A percentile compares a stretch with the other conserved stretches of the same genome.
phyloP scores from a whole-genome alignment of 2,888 invertebrate species.

The Epinotia ramella region DNA sequence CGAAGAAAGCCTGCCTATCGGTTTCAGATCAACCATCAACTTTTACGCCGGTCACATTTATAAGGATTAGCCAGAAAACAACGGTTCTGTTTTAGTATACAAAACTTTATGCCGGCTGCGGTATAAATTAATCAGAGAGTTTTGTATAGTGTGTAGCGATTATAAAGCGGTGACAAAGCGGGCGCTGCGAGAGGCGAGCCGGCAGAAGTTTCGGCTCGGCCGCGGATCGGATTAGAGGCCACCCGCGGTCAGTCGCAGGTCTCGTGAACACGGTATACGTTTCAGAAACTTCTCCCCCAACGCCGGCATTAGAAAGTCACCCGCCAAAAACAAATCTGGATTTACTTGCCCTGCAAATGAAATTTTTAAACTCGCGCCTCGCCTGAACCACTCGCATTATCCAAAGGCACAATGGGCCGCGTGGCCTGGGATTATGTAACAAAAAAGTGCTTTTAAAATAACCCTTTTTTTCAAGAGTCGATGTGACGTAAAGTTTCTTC shows the following conservation, averaged over 20 bases:
- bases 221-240: conserved; percentile 78
- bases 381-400: conserved; percentile 63
- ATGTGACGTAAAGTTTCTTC: conserved; percentile 79
- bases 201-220: conserved; percentile 73
- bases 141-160: conserved; percentile 71
- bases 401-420: conserved; percentile 60
- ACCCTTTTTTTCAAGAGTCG: conserved; percentile 74
- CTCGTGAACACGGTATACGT: conserved; percentile 81
- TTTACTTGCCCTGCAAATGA: conserved; percentile 77
- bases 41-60: conserved; percentile 65
- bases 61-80: conserved; percentile 73
- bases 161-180: conserved; percentile 67
- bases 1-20: conserved; percentile 64
- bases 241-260: conserved; percentile 78
- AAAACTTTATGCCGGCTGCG: conserved; percentile 77
- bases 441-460: conserved; percentile 75
- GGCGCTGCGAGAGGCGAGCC: conserved; percentile 53
- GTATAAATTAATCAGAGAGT: conserved; percentile 82
- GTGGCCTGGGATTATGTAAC: conserved; percentile 74
- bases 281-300: conserved; percentile 79
- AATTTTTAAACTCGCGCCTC: conserved; percentile 74
- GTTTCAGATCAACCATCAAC: conserved; percentile 73
- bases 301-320: conserved; percentile 82
- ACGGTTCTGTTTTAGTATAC: conserved; percentile 74
- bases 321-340: conserved; percentile 77